Conservation (phyloP, 2,888 invertebrate genomes). For the Cephus nigrinus region DNA sequence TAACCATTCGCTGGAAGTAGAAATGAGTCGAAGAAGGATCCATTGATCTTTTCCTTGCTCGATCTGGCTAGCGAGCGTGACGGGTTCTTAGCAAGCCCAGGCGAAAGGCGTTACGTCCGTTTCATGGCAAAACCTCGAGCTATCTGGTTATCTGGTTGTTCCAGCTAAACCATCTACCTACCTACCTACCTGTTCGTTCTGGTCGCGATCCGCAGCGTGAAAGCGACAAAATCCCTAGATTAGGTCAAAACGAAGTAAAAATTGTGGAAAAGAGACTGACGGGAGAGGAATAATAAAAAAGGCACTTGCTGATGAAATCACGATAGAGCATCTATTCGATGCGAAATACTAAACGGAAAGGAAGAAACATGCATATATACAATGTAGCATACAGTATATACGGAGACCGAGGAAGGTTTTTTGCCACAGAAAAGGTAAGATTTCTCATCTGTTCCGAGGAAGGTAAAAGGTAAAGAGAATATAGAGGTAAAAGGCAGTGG, state of each 20-base stretch:
- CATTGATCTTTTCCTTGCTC: neutral
- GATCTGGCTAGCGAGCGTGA: neutral
- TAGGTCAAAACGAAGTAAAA: conserved; percentile 5
- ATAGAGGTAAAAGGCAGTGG: conserved; percentile 4
- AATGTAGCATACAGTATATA: neutral
- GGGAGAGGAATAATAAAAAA: neutral
- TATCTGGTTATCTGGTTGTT: neutral
- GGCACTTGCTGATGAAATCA: neutral
- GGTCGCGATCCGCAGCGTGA: conserved; percentile 41
- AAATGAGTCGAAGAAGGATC: neutral
- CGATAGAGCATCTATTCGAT: neutral
- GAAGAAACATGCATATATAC: neutral
- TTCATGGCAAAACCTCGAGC: neutral
- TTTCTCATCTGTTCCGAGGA: neutral
- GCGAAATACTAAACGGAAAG: neutral
- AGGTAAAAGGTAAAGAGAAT: neutral
- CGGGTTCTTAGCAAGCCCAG: neutral
- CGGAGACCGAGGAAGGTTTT: neutral
- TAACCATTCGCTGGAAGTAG: neutral
- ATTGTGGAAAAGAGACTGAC: neutral
- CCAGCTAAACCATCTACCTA: neutral
- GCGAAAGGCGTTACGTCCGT: conserved; percentile 5
- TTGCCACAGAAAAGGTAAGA: neutral
- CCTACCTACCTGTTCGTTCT: conserved; percentile 53
- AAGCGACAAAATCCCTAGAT: conserved; percentile 27